Evolutionary conservation across 2,888 invertebrate genomes (phyloP).

Genomic region (Clanis bilineata): DNA sequence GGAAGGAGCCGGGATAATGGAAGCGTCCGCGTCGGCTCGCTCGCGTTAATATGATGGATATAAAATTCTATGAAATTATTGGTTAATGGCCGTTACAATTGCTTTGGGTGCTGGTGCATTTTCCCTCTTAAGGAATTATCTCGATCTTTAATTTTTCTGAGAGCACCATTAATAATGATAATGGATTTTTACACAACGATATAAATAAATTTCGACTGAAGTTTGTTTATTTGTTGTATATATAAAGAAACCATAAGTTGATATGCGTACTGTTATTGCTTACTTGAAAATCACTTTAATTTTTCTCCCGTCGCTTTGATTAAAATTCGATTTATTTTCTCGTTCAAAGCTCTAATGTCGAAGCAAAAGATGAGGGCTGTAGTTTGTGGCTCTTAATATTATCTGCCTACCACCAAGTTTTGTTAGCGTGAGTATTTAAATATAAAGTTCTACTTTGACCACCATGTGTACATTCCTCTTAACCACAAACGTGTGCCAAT

Average conservation of each 20-base stretch:
- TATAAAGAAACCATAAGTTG: background rate
- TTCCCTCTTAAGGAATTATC: slow-evolving; percentile 38
- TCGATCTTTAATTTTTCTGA: slow-evolving; percentile 12
- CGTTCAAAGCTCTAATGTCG: no score
- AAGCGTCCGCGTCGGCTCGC: slow-evolving; percentile 54
- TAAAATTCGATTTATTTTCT: no score
- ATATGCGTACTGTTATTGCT: background rate
- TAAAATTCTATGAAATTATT: slow-evolving; percentile 79
- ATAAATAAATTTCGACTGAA: background rate
- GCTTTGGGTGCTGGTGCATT: slow-evolving; percentile 56
- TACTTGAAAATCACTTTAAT: no score
- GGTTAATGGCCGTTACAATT: slow-evolving; percentile 74
- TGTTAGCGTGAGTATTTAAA: no score
- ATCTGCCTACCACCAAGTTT: no score
- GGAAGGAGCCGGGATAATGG: slow-evolving; percentile 66
- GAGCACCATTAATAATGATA: background rate
- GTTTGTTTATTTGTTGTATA: background rate
- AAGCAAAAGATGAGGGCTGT: no score
- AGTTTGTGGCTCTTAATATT: no score
- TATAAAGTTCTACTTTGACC: no score
- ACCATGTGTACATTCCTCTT: no score
- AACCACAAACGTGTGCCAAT: no score
- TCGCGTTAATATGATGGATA: slow-evolving; percentile 77
- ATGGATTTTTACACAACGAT: slow-evolving; percentile 11
- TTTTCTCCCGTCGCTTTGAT: no score